Conservation (phyloP, 2,888 invertebrate genomes). For the Adela reaumurella region DNA sequence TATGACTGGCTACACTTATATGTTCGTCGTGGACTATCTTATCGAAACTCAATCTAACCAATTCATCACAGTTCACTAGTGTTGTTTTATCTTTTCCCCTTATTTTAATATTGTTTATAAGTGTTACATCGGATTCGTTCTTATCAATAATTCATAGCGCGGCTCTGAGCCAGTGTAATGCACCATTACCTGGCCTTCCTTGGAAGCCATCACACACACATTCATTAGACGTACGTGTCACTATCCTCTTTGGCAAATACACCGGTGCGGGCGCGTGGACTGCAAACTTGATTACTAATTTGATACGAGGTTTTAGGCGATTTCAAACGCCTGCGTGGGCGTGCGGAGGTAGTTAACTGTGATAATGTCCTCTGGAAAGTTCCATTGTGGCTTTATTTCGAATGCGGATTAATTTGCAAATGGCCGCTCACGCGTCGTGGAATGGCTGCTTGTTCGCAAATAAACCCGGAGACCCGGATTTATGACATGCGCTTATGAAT, state of each 20-base stretch:
- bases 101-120: slow-evolving; percentile 24
- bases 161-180: slow-evolving; percentile 28
- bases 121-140: slow-evolving; percentile 47
- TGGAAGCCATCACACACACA: slow-evolving; percentile 39
- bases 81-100: neutral
- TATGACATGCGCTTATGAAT: too few species aligned
- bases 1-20: too few species aligned
- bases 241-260: slow-evolving; percentile 52
- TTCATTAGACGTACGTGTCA: slow-evolving; percentile 50
- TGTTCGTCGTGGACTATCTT: too few species aligned
- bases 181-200: slow-evolving; percentile 46
- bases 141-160: slow-evolving; percentile 50
- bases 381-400: too few species aligned
- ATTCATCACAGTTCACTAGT: too few species aligned
- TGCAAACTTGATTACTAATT: neutral
- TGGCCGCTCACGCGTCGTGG: too few species aligned
- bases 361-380: neutral
- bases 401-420: too few species aligned
- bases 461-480: too few species aligned
- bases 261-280: slow-evolving; percentile 21
- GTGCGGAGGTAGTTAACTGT: neutral
- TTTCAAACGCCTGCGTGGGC: neutral
- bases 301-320: neutral
- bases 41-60: too few species aligned
- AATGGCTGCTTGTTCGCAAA: too few species aligned